Base-by-base conservation (phyloP, 2,888 invertebrate species). In the Platycheirus albimanus region DNA sequence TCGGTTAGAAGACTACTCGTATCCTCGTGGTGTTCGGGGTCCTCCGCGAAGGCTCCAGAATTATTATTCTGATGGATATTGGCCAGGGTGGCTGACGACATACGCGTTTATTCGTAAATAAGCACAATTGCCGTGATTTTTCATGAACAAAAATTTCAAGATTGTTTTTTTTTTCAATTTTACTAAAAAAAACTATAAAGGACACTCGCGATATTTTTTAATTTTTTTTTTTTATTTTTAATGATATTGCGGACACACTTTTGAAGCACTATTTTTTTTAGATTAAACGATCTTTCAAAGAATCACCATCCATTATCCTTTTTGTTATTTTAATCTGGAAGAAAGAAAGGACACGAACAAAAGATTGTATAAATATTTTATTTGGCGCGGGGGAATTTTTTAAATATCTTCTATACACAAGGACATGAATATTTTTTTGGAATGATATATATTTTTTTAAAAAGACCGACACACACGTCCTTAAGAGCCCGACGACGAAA, bases 1-100 rank as follows among this genome's bases (percentile, higher is more conserved):
- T 94, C 94, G 86, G 94, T 94, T 90, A 94, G 91, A 88, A 95
- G 92, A 90, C 93, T 93, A 90, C 93, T 87, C 92, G 83, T 83
- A 78, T 83, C 83, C 72, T 83, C 83, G 81, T 81, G 93, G 1
- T 64, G 93, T 87, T 89, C 93, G 92, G 93, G 92, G 92, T 92
- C 92, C 92, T 92, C 92, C 92, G 92, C 91, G 92, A 92, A 92
- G 86, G 87, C 86, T 86, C 87, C 87, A 86, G 87, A 87, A 86
- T 84, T 90, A 84, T 87, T 87, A 85, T 87, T 87, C 67, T 85
- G 85, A 76, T 84, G 84, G 66, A 86, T 87, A 85, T 83, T 90
- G 89, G 87, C 89, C 90, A 88, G 87, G 88, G 88, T 85, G 87
- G 89, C 87, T 88, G 90, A 90, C 90, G 90, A 90, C 91, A 91